phyloP scores from a whole-genome alignment of 2,888 invertebrate species.

The Athetis lepigone region DNA sequence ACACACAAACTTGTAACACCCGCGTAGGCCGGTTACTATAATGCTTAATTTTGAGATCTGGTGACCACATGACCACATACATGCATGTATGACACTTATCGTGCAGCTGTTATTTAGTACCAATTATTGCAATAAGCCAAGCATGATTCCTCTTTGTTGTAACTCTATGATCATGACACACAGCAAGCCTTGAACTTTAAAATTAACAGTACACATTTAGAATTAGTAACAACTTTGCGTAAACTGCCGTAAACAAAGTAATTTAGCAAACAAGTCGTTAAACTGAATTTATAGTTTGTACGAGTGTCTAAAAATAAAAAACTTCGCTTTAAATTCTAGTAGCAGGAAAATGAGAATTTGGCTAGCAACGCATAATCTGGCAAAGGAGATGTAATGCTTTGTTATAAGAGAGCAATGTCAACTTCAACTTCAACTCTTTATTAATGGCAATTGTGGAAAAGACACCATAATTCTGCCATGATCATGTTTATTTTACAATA shows the following conservation, averaged over 20 bases:
- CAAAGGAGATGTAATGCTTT: not conserved
- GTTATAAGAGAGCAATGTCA: too few relatives aligned
- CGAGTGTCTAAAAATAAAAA: slow-evolving; percentile 23
- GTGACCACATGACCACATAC: too few relatives aligned
- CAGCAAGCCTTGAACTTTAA: slow-evolving; percentile 45
- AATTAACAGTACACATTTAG: slow-evolving; percentile 46
- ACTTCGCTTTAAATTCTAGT: slow-evolving; percentile 10
- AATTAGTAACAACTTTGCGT: slow-evolving; percentile 36
- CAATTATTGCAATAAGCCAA: slow-evolving; percentile 12
- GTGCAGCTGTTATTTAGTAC: too few relatives aligned
- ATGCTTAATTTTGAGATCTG: too few relatives aligned
- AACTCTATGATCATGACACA: not conserved
- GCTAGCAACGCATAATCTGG: not conserved
- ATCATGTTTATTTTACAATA: too few relatives aligned
- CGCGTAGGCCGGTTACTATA: too few relatives aligned
- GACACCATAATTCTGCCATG: too few relatives aligned
- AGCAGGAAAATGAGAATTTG: slow-evolving; percentile 2
- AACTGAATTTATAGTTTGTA: slow-evolving; percentile 30
- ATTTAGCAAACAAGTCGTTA: slow-evolving; percentile 41
- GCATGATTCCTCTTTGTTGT: not conserved
- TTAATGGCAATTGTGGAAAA: too few relatives aligned
- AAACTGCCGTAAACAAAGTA: slow-evolving; percentile 48
- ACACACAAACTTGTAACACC: too few relatives aligned
- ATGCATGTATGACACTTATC: too few relatives aligned
- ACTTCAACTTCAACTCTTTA: too few relatives aligned